Base-by-base conservation (phyloP, 2,888 invertebrate genomes). In the Mystacides longicornis region DNA sequence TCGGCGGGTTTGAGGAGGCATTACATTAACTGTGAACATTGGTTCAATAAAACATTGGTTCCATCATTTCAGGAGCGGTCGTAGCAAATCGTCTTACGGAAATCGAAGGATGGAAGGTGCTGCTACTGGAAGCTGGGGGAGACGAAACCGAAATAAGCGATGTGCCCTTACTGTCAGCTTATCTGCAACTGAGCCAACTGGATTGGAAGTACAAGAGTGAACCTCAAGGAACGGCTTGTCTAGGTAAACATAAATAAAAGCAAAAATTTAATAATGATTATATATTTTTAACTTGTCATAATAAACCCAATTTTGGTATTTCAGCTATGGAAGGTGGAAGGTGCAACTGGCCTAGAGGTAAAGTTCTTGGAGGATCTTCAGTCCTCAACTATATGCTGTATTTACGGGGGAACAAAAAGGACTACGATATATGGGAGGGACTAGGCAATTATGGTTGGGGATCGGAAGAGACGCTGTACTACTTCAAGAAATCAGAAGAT, bases 181-280 rank as follows among this genome's bases (percentile, higher is more conserved):
- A 91, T 66, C 73, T 93, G 52, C 93, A 93, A 69, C 77, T 91
- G 9, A 91, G 89, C 60, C 85, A 89, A 67, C 75, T 93, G 51
- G 94, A 94, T 69, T 94, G 93, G 94, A 86, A 90, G 67, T 94
- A 93, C 69, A 93, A 93, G 71, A 91, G 91, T 1, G 93, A 94
- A 67, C 92, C 93, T 0, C 87, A 90, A 64, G 86, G 86, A 43
- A 86, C 81, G 3, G 81, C 85, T 16, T 93, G 93, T 68, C 75
- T 92, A 66, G 92, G 92, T 90, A 43, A 20, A 16, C 3, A 18
- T 14, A 31, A 31, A 9, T 31, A n/a, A n/a, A n/a, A n/a, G n/a
- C n/a, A n/a, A n/a, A n/a, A n/a, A n/a, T n/a, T n/a, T n/a, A n/a
- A n/a, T n/a, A n/a, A n/a, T n/a, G n/a, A n/a, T n/a, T n/a, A n/a